phyloP scores from a whole-genome alignment of 92 coral and sea anemone species.

The Zoanthus sansibaricus region DNA sequence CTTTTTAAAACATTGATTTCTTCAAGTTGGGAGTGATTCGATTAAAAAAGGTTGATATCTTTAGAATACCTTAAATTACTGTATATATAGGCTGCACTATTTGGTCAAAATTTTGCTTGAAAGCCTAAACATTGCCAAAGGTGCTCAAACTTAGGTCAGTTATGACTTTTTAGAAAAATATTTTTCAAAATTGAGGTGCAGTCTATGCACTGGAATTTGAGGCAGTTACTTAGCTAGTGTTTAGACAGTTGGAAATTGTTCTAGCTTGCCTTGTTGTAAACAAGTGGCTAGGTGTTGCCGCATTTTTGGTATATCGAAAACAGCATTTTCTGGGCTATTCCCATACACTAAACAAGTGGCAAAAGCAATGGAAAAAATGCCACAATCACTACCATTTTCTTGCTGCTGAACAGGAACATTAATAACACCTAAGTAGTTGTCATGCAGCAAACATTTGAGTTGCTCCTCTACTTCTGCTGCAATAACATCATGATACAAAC shows the following conservation, averaged over 20 bases:
- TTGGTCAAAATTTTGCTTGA: not conserved
- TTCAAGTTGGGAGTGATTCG: slow-evolving; percentile 9
- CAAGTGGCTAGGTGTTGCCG: slow-evolving; percentile 61
- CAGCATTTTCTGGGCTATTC: slow-evolving; percentile 41
- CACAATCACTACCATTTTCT: slow-evolving; percentile 69
- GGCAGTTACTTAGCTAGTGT: not conserved
- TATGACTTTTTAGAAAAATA: not conserved
- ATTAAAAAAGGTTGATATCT: not conserved
- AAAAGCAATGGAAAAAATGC: slow-evolving; percentile 58
- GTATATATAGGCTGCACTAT: slow-evolving; percentile 10
- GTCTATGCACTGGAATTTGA: slow-evolving; percentile 22
- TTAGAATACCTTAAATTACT: not conserved
- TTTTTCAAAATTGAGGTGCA: slow-evolving; percentile 19
- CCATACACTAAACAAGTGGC: slow-evolving; percentile 70
- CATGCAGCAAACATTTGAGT: slow-evolving; percentile 51
- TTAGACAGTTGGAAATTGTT: not conserved
- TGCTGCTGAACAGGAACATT: slow-evolving; percentile 73
- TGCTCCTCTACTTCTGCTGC: slow-evolving; percentile 63
- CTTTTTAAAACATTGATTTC: slow-evolving; percentile 4
- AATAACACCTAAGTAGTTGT: slow-evolving; percentile 31
- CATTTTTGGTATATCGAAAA: slow-evolving; percentile 70
- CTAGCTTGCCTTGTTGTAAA: slow-evolving; percentile 30
- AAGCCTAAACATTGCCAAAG: slow-evolving; percentile 8
- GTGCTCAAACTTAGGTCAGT: not conserved
- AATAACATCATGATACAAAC: slow-evolving; percentile 65